Percentiles rank a stretch among this genome's conserved stretches.
phyloP scores from a whole-genome alignment of 2,797 vertebrate genomes.

The Percopsis omiscomaycus region DNA sequence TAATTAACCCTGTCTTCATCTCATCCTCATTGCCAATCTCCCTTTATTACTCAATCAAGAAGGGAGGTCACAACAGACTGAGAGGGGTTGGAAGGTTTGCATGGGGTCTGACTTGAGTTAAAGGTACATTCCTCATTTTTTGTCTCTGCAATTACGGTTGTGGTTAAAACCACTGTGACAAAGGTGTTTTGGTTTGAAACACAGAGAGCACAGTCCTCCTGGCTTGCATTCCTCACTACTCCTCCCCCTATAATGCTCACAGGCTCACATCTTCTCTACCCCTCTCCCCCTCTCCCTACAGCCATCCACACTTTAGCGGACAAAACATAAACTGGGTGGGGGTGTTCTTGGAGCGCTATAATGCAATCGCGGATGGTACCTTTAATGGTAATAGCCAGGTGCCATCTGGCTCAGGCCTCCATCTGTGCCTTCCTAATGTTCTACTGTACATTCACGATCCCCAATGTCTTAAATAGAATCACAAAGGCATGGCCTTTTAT shows the following conservation, averaged over 20 bases:
- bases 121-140: not conserved
- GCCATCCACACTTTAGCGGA: too few species aligned
- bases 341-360: too few species aligned
- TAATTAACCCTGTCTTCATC: conserved; percentile 37
- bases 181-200: too few species aligned
- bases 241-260: too few species aligned
- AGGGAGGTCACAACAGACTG: conserved; percentile 33
- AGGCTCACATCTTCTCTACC: too few species aligned
- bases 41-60: conserved; percentile 19
- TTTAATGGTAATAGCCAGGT: conserved; percentile 36
- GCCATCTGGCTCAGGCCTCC: conserved; percentile 33
- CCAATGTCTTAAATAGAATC: conserved; percentile 89
- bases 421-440: conserved; percentile 41
- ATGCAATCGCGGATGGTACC: not conserved
- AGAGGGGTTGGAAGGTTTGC: conserved; percentile 17
- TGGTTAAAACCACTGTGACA: too few species aligned
- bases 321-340: too few species aligned
- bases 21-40: conserved; percentile 20
- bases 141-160: too few species aligned
- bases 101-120: conserved; percentile 19
- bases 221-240: too few species aligned
- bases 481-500: conserved; percentile 88
- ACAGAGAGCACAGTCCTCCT: too few species aligned
- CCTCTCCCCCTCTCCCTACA: too few species aligned
- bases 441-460: conserved; percentile 57